These are phyloP conservation scores for Zaprionus bogoriensis DNA, from an alignment of 2,888 invertebrate species.

Conservation along the genomic window DNA sequence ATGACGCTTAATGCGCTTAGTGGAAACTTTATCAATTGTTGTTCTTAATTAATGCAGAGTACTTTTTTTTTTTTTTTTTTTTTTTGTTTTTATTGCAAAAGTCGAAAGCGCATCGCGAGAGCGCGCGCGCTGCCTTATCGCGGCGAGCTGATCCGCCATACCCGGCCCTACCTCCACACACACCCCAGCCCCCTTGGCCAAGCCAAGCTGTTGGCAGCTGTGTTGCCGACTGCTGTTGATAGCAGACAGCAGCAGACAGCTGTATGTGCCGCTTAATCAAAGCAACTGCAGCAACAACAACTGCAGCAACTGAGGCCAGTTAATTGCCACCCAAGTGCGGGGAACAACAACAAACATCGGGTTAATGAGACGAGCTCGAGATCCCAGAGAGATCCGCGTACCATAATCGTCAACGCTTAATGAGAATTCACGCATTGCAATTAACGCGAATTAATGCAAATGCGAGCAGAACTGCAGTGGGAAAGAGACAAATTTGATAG, in stretches of 20 bases:
- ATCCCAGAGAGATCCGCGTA: no score
- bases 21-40: constrained; percentile 42
- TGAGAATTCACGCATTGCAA: neutral
- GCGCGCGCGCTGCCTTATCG: no score
- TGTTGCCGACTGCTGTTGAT: constrained; percentile 20
- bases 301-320: constrained; percentile 28
- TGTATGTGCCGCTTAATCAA: neutral
- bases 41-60: constrained; percentile 35
- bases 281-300: constrained; percentile 7
- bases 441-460: neutral
- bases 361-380: neutral
- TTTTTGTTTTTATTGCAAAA: constrained; percentile 24
- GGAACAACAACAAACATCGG: constrained; percentile 13
- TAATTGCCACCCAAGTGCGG: constrained; percentile 53
- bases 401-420: neutral
- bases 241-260: constrained; percentile 10
- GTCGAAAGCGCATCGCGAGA: neutral
- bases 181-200: neutral
- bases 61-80: constrained; percentile 1
- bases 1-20: neutral
- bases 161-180: neutral
- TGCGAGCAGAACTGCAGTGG: neutral
- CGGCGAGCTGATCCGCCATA: neutral
- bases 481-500: no score
- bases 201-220: constrained; percentile 16